A percentile compares a stretch with the other conserved stretches of the same genome.
Evolutionary conservation across 2,888 invertebrate species (phyloP).

Genomic region (Timema podura): DNA sequence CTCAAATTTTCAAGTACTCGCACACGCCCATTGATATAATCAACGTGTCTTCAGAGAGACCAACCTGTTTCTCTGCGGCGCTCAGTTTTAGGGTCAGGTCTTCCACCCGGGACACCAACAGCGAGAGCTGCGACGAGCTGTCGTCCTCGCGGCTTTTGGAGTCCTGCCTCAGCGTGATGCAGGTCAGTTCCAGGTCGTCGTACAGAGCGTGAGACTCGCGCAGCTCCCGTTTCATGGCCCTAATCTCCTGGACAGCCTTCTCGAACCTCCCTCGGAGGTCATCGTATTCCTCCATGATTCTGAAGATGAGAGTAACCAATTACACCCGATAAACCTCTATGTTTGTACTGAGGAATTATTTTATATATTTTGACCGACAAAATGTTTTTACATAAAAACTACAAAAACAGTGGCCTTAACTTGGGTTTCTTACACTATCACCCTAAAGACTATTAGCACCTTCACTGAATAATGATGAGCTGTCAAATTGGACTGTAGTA

Average conservation of each 20-base stretch:
- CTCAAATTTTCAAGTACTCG: no score
- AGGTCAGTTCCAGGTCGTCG: constrained; percentile 75
- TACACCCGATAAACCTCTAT: no score
- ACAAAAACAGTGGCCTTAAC: no score
- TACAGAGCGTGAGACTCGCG: constrained; percentile 74
- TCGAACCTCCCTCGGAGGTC: constrained; percentile 73
- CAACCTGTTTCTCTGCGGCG: constrained; percentile 74
- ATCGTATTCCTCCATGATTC: constrained; percentile 74
- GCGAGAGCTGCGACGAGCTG: constrained; percentile 60
- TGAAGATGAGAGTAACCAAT: constrained; percentile 35
- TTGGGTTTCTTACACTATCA: no score
- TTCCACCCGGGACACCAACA: constrained; percentile 79
- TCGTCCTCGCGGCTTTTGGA: constrained; percentile 59
- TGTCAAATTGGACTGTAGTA: no score
- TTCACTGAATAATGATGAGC: no score
- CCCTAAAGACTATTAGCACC: no score
- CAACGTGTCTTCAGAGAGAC: neutral
- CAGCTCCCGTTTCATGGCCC: constrained; percentile 75
- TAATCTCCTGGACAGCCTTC: constrained; percentile 77
- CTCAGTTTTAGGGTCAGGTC: constrained; percentile 78
- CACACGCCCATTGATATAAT: neutral
- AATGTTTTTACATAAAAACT: no score
- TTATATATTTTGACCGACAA: no score
- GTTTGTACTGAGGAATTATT: no score
- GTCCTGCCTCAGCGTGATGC: constrained; percentile 69